Base-by-base conservation (phyloP, 1,140 invertebrate genomes). In the Tetranychus urticae region DNA sequence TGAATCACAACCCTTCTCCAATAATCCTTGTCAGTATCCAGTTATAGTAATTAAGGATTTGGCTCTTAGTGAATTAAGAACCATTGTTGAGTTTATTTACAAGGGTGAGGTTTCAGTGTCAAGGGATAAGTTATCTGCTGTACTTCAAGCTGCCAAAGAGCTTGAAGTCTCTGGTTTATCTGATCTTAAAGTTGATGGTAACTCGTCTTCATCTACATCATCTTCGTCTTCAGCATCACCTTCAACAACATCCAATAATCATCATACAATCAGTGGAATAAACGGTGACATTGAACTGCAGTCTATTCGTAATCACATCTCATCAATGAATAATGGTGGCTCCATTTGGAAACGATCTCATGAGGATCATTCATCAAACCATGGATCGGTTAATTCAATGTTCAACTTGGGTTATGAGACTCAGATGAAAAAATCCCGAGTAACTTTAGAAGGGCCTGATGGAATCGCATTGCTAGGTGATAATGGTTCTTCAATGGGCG, bases 31-130 rank as follows among this genome's bases (percentile, higher is more conserved):
- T 6, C 55, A 58, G 10, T 64, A 77, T 68, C 76, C 76, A 63
- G 68, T 76, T 63, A 77, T 78, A 68, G 71, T 78, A 65, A 70
- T 78, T 10, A 76, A 73, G 69, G 77, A 78, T 65, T 69, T 78
- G 71, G 72, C 74, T 68, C 77, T 77, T 69, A 72, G 74, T 64
- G 75, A 78, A 63, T 69, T 78, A 39, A 76, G 77, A 69, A 74
- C 75, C 57, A 72, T 79, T 66, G 73, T 79, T 58, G 77, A 78
- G 67, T 78, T 78, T 65, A 78, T 79, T 75, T 79, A 79, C 61
- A 77, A 76, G 61, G 77, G 77, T 31, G 77, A 77, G 69, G 77
- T 76, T 39, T 77, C 71, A 62, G 74, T 78, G 7, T 12, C 64
- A 23, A 42, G 46, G 39, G 61, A 65, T 5, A 48, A 57, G 35